Base-by-base conservation (phyloP, 2,113 vertebrate genomes). In the Xerus inauris region DNA sequence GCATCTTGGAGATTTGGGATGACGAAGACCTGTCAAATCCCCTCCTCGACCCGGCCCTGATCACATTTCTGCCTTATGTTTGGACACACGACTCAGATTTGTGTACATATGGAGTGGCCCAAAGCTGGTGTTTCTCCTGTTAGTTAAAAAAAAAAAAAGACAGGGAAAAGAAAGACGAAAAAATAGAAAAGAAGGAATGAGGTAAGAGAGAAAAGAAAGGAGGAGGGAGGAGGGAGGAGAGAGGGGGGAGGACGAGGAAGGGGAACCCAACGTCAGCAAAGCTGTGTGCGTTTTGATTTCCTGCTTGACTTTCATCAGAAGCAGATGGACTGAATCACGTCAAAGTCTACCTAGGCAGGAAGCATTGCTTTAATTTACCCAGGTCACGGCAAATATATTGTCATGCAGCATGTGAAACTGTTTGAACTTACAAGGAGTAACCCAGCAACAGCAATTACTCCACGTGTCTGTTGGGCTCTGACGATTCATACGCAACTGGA, bases 351-450 rank as follows among this genome's bases (percentile, higher is more conserved):
- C 94, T 95, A 96, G 88, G 93, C 93, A 97, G 95, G 93, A 97
- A 97, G 96, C 91, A 69, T 73, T 67, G 87, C n/a, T 93, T 92
- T 96, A 77, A 97, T 96, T 97, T 96, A 97, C 94, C 91, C 98
- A 96, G 95, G 96, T 96, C 96, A 96, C 42, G 71, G 92, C 92
- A 67, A 97, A 93, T 67, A 65, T 94, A 96, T 98, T 98, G 96
- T 97, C 96, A 97, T 98, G 97, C 98, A 96, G 93, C 95, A 83
- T 82, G 96, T 87, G 97, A 92, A 97, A 97, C 89, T 87, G 91
- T 95, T 97, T 96, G 95, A 97, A 97, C 95, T 97, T 97, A 97
- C 94, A 97, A 97, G 96, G 93, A 96, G 96, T 97, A 97, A 94
- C 96, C 96, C 96, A 65, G 97, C 95, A 96, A 97, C 94, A 95